Evolutionary conservation across 1,140 invertebrate genomes (phyloP).

Genomic region (Drosophila truncata): DNA sequence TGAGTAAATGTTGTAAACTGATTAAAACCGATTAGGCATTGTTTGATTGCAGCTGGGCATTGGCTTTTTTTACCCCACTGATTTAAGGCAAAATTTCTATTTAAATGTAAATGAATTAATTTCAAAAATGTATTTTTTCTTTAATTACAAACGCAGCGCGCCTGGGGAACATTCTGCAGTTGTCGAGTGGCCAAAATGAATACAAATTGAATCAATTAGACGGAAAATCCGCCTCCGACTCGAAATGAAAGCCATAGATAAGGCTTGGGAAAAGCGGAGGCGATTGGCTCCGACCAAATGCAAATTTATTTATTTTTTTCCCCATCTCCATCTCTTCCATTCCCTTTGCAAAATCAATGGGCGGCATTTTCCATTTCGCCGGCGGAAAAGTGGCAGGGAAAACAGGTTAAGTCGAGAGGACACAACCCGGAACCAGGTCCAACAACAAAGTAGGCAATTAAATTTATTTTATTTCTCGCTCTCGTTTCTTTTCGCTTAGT

Average conservation of each 20-base stretch:
- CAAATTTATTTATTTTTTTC: conserved; percentile 42
- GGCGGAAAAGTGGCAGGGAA: conserved; percentile 29
- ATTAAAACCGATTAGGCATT: not conserved
- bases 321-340: not conserved
- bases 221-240: conserved; percentile 17
- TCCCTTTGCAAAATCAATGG: conserved; percentile 43
- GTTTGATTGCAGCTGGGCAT: not conserved
- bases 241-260: conserved; percentile 30
- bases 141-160: conserved; percentile 25
- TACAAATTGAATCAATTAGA: conserved; percentile 63
- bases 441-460: conserved; percentile 60
- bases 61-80: not conserved
- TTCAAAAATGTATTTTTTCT: conserved; percentile 23
- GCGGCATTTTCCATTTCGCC: conserved; percentile 35
- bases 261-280: conserved; percentile 16
- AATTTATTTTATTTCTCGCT: conserved; percentile 36
- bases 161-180: conserved; percentile 25
- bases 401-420: conserved; percentile 31
- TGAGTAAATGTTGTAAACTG: not conserved
- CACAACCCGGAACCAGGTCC: conserved; percentile 29
- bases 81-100: conserved; percentile 3
- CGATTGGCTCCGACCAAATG: conserved; percentile 10
- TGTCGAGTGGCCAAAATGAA: conserved; percentile 41
- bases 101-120: conserved; percentile 42
- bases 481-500: not conserved